Evolutionary conservation across 2,113 vertebrate species (phyloP), one percentile per base, ranked within the genome.

Genomic region (Empidonax alnorum): DNA sequence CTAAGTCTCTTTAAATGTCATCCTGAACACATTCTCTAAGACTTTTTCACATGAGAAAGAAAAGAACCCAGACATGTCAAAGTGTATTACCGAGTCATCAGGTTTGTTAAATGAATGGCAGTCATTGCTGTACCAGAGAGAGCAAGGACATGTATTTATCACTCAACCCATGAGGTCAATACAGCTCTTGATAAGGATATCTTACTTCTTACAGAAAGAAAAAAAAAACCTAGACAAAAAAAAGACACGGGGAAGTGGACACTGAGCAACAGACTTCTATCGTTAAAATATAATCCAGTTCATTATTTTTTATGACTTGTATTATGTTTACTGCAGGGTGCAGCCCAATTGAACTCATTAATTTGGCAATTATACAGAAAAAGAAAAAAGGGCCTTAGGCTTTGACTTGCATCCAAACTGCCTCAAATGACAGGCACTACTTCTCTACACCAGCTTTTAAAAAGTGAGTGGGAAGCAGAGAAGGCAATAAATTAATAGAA

Each of bases 291-390:
- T 77, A 97, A 95, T 74, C 33, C 86, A 94, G 95, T 94, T 97
- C 93, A 97, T 97, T 97, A 96, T 95, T 97, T 97, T 97, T 97
- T 96, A 97, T 63, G 27, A 94, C 82, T 97, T 97, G 92, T 97
- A 97, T 96, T 96, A 95, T 93, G 86, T 94, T 97, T 96, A 93
- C 96, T 96, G 93, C 94, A 80, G 96, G 88, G 95, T 94, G 93
- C 79, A 95, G 90, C 69, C 90, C 93, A 97, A 93, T 39, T 96
- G 95, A 96, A 95, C 92, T 97, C 96, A 97, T 96, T 97, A 97
- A 97, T 97, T 96, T 97, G 89, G 94, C 96, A 97, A 96, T 97
- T 96, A 97, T 49, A 90, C 66, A 89, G 82, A 69, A 97, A 93
- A 94, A 62, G 59, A 79, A 92, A 87, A 94, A 94, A 93, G 61